These are phyloP conservation scores for Epinotia ramella DNA, from an alignment of 2,888 invertebrate species.

Conservation along the genomic window DNA sequence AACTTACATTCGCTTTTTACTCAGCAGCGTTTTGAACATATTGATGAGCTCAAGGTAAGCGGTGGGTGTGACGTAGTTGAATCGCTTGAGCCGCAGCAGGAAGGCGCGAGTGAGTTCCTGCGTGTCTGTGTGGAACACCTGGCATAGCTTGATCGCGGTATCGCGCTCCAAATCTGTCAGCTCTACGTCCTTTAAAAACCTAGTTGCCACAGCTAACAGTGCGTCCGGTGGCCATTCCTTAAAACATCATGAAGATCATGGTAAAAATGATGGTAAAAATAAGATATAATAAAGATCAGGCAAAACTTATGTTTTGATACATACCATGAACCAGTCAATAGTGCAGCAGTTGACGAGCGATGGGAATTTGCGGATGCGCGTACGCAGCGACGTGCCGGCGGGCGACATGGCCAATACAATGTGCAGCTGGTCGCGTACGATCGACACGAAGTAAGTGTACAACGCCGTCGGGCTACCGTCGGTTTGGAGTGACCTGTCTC, in stretches of 20 bases:
- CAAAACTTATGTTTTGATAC: background rate
- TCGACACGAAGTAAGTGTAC: constrained; percentile 95
- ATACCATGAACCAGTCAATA: constrained; percentile 96
- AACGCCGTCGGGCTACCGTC: constrained; percentile 96
- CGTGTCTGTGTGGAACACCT: constrained; percentile 95
- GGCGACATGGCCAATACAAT: constrained; percentile 96
- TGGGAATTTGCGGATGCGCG: constrained; percentile 95
- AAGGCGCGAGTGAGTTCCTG: constrained; percentile 89
- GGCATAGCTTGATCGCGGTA: constrained; percentile 95
- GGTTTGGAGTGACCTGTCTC: constrained; percentile 94
- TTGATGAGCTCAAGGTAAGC: constrained; percentile 96
- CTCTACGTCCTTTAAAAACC: constrained; percentile 92
- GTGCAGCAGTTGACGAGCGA: constrained; percentile 97
- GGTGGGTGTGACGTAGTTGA: constrained; percentile 96
- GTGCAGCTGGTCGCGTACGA: constrained; percentile 96
- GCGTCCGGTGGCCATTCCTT: constrained; percentile 98
- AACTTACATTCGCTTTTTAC: constrained; percentile 90
- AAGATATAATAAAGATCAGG: too few species aligned
- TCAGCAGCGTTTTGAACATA: constrained; percentile 93
- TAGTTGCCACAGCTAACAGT: constrained; percentile 93
- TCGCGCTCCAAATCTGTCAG: constrained; percentile 89
- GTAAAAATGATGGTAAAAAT: too few species aligned
- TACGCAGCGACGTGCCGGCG: constrained; percentile 93
- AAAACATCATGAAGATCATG: background rate
- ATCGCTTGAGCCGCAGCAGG: constrained; percentile 86